Base-by-base conservation (phyloP, 2,888 invertebrate genomes). In the Hypselothyrea guttata region DNA sequence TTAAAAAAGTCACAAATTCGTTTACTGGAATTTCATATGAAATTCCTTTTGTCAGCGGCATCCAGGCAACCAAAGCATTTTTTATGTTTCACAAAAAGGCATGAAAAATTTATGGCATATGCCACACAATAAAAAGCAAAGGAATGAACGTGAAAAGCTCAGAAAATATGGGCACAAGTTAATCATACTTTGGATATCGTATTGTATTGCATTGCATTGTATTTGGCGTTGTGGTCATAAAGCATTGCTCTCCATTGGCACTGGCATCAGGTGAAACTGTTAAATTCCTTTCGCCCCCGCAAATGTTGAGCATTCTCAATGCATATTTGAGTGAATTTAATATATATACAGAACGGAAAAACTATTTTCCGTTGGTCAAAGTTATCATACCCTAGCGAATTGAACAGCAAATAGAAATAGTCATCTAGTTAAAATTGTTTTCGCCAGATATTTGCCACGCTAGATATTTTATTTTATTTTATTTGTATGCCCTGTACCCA, bases 1-100 rank as follows among this genome's bases (percentile, higher is more conserved):
- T 83, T 83, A 77, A 78, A 82, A 82, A 82, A 79, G 76, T 83
- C 79, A 49, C 72, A 77, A 78, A 77, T 78, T 78, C 83, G 79
- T 68, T 78, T 63, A 72, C 58, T 56, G 83, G 73, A 75, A 77
- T 77, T 79, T 62, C 83, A 79, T 72, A 72, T 83, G 59, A 72
- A 61, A 83, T 63, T 78, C 60, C 71, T 67, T 67, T 75, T 71
- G 71, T 67, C 37, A 61, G 41, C 45, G 51, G 56, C 65, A 54
- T 13, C 30, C 65, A 27, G 31, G 27, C 34, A 64, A 58, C 55
- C 53, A 33, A 5, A 11, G 11, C 7, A 33, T 46, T 28, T 47
- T 18, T 34, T 15, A 28, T 16, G 44, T 40, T 54, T 45, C 16
- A 7, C 30, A 47, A 55, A 55, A 74, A 47, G 49, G 47, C 75